Evolutionary conservation across 2,888 invertebrate genomes (phyloP).

Genomic region (Caradrina kadenii): DNA sequence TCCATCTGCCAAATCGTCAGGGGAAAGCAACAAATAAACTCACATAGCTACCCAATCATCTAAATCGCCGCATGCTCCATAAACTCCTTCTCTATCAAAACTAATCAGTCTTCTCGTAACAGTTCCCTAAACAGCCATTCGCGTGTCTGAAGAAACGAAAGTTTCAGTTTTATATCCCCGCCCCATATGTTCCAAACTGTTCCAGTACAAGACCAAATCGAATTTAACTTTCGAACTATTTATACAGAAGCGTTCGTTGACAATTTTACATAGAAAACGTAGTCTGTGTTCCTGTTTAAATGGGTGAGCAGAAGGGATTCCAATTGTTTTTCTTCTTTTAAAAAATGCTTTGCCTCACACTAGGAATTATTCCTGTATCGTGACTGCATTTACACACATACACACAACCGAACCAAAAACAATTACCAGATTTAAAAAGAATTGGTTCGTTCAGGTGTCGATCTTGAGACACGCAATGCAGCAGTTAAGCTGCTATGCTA

Average conservation of each 20-base stretch:
- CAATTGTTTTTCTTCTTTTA: too few species aligned
- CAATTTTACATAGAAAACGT: conserved; percentile 29
- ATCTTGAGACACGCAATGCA: too few species aligned
- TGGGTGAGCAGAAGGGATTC: not conserved
- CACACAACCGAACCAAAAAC: too few species aligned
- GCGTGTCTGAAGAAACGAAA: conserved; percentile 45
- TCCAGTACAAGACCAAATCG: conserved; percentile 51
- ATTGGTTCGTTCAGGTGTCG: too few species aligned
- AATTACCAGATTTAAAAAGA: too few species aligned
- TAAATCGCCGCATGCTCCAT: conserved; percentile 39
- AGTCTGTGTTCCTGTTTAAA: not conserved
- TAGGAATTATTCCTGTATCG: too few species aligned
- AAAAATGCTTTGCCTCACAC: too few species aligned
- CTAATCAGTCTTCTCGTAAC: conserved; percentile 51
- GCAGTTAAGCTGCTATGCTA: too few species aligned
- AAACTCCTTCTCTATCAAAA: conserved; percentile 49
- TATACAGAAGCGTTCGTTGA: conserved; percentile 52
- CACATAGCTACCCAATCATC: conserved; percentile 30
- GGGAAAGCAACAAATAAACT: conserved; percentile 14
- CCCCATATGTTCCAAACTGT: conserved; percentile 52
- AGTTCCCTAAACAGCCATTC: conserved; percentile 57
- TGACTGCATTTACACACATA: too few species aligned
- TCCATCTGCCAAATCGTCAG: conserved; percentile 7
- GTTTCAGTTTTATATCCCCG: conserved; percentile 47
- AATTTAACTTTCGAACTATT: conserved; percentile 59